Base-by-base conservation (phyloP, 2,888 invertebrate genomes). In the Boloria selene region DNA sequence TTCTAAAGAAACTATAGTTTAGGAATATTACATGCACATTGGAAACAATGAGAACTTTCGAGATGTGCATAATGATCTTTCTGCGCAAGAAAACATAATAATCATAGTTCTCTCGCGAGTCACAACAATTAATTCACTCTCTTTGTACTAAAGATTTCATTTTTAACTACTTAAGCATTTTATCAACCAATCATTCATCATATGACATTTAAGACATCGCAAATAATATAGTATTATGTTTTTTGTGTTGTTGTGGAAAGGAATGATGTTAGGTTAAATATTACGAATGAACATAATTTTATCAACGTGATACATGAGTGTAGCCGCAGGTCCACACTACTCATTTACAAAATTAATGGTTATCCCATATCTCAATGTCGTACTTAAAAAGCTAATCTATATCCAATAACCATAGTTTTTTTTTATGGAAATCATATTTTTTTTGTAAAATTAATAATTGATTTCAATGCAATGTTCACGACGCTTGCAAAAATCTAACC, bases 1-100 rank as follows among this genome's bases (percentile, higher is more conserved):
- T 38, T 10, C 10, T 7, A 10, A 38, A 10, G 10, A 1, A 38
- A 38, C 31, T 38, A 38, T 38, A 7, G 7, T 10, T 38, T 7
- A 38, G 31, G 7, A 38, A 10, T 38, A 38, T 38, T 14, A 18
- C 42, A 45, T n/a, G 44, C 5, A 17, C 26, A 14, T n/a, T 16
- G 13, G 5, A 16, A 49, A 59, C 59, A 59, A 59, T 59, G 59
- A 49, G 38, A 59, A 59, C 59, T 59, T 59, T 59, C 59, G 17
- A 17, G 49, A 18, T 10, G 49, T 16, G 3, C 14, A 50, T 59
- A 49, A 56, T 45, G 17, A 49, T 59, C 31, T 59, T 59, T 59
- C 59, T 17, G 47, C 49, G 14, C 47, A 59, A 59, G 31, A 59
- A 59, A 59, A 26, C 49, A 38, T 59, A 59, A 59, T 59, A 26